Base-by-base conservation (phyloP, 2,888 invertebrate genomes). In the Embidobia sp. region DNA sequence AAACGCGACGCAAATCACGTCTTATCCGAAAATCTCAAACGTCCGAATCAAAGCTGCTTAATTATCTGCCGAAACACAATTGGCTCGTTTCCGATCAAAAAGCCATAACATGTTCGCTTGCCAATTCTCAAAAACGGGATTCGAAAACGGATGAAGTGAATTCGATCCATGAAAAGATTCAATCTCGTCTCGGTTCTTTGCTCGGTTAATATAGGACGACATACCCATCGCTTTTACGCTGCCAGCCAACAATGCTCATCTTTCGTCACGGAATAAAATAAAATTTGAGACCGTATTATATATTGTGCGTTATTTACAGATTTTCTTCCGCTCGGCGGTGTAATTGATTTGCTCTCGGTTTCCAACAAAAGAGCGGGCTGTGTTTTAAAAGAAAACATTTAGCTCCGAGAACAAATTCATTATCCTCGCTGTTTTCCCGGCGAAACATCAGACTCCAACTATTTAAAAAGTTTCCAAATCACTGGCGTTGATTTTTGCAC, bases 141-240 rank as follows among this genome's bases (percentile, higher is more conserved):
- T 63, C 10, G n/a, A n/a, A n/a, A n/a, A 29, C 11, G 16, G 55
- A 40, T 63, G 16, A 26, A 27, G 15, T 3, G 48, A 44, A 48
- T 48, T 48, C 7, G 48, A 61, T 48, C 18, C 27, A 18, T 48
- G 37, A 37, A 37, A 33, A 59, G 42, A 61, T 61, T 48, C 35
- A 61, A 61, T 61, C 61, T 61, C 10, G 22, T 48, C 29, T 48
- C 31, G 31, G 44, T 22, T 42, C 44, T 57, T 44, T 22, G 11
- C 35, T 53, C 3, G 6, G 22, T 40, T 57, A 57, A 57, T 57
- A 44, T 22, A 37, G 19, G 15, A 15, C 22, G 19, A 40, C 10
- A 18, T 33, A 11, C 35, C 2, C 5, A 18, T 11, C 11, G 13
- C 33, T 51, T 42, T 42, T 16, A 57, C 19, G 11, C 18, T 8